phyloP scores from a whole-genome alignment of 2,888 invertebrate species.

The Lepidocyrtoides sp. region DNA sequence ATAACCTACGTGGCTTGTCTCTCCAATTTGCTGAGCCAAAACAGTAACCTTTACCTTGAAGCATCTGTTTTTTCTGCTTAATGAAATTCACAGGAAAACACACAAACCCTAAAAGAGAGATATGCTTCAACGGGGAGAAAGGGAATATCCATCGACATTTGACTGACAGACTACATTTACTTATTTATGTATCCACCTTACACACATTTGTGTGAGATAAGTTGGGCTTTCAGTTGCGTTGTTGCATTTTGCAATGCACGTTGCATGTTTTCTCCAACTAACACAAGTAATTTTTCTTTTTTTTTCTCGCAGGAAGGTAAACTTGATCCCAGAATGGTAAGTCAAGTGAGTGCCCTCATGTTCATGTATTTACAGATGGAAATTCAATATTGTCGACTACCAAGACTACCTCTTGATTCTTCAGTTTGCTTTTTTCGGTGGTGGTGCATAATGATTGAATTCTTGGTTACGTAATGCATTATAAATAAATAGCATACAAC shows the following conservation, averaged over 20 bases:
- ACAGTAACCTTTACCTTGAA: conserved; percentile 6
- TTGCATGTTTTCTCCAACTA: background rate
- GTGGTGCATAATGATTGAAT: background rate
- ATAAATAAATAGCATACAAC: background rate
- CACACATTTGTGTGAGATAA: background rate
- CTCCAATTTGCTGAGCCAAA: too few species aligned
- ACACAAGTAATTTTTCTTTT: background rate
- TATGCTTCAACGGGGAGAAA: background rate
- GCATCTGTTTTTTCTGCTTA: background rate
- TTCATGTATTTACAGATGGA: background rate
- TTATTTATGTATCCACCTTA: background rate
- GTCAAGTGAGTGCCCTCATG: background rate
- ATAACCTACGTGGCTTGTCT: background rate
- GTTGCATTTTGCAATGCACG: background rate
- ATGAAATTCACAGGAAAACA: conserved; percentile 10
- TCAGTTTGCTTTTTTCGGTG: background rate
- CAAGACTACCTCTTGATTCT: background rate
- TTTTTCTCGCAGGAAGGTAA: background rate
- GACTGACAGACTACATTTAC: conserved; percentile 13
- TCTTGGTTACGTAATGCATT: conserved; percentile 1
- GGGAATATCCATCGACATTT: conserved; percentile 21
- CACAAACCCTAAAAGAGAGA: background rate
- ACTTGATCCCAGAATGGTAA: background rate
- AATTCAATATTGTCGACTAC: background rate
- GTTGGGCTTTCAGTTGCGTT: background rate